phyloP scores from a whole-genome alignment of 2,888 invertebrate genomes.

The Agrochola circellaris region DNA sequence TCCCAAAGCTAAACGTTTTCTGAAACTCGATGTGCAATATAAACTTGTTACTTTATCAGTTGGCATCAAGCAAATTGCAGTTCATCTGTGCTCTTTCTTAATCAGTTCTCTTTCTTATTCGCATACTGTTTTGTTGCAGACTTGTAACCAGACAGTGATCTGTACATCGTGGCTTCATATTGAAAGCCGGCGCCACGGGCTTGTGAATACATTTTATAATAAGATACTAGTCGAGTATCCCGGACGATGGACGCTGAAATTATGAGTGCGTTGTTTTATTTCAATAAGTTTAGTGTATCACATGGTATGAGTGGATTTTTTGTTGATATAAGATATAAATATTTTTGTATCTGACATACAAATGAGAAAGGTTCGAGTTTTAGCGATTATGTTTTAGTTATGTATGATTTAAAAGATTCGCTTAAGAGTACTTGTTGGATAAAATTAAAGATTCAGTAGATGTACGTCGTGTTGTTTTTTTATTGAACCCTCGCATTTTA shows the following conservation, averaged over 20 bases:
- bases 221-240: conserved; percentile 80
- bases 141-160: conserved; percentile 79
- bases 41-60: background rate
- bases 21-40: background rate
- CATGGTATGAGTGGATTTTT: conserved; percentile 87
- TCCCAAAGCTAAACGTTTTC: background rate
- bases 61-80: background rate
- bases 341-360: conserved; percentile 88
- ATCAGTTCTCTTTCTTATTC: conserved; percentile 31
- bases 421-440: conserved; percentile 90
- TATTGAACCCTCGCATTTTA: conserved; percentile 64
- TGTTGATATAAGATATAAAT: conserved; percentile 87
- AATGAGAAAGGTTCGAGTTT: conserved; percentile 81
- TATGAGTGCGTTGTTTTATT: conserved; percentile 79
- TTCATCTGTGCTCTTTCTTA: background rate
- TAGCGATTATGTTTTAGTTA: conserved; percentile 87
- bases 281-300: conserved; percentile 83
- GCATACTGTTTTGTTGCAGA: conserved; percentile 78
- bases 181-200: conserved; percentile 81
- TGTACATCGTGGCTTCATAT: conserved; percentile 84
- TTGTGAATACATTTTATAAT: conserved; percentile 85
- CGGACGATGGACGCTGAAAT: conserved; percentile 80
- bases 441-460: conserved; percentile 89
- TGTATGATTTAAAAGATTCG: conserved; percentile 84
- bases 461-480: conserved; percentile 72